Percentiles rank a stretch among this genome's conserved stretches.
phyloP scores from a whole-genome alignment of 2,797 vertebrate genomes.

The Gymnocypris eckloni region DNA sequence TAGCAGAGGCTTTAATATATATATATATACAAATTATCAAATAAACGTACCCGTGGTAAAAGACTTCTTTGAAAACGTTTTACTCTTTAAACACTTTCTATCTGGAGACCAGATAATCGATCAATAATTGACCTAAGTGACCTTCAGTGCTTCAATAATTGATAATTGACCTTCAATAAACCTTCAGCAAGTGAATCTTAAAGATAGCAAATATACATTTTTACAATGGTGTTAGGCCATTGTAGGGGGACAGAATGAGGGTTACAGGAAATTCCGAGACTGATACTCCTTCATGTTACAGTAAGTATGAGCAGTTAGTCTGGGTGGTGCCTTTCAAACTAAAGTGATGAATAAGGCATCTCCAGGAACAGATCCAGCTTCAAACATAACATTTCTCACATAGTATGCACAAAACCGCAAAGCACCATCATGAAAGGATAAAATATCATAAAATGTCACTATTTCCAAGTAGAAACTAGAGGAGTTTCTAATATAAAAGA shows the following conservation, averaged over 20 bases:
- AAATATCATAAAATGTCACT: neutral
- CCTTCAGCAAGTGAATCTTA: neutral
- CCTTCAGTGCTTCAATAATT: no score
- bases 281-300: neutral
- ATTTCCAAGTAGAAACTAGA: neutral
- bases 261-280: neutral
- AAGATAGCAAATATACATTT: neutral
- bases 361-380: neutral
- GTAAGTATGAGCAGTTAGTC: conserved; percentile 2
- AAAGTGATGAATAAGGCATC: conserved; percentile 4
- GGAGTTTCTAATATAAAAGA: neutral
- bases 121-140: no score
- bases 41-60: no score
- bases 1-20: neutral
- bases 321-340: conserved; percentile 14
- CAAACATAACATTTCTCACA: conserved; percentile 14
- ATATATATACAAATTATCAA: no score
- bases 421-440: conserved; percentile 10
- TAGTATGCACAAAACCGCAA: neutral
- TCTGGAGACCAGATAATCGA: no score
- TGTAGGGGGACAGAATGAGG: neutral
- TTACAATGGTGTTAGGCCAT: neutral
- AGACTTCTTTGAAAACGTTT: no score
- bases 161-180: no score
- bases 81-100: no score